phyloP scores from a whole-genome alignment of 2,888 invertebrate genomes.

The Drosophila bunnanda region DNA sequence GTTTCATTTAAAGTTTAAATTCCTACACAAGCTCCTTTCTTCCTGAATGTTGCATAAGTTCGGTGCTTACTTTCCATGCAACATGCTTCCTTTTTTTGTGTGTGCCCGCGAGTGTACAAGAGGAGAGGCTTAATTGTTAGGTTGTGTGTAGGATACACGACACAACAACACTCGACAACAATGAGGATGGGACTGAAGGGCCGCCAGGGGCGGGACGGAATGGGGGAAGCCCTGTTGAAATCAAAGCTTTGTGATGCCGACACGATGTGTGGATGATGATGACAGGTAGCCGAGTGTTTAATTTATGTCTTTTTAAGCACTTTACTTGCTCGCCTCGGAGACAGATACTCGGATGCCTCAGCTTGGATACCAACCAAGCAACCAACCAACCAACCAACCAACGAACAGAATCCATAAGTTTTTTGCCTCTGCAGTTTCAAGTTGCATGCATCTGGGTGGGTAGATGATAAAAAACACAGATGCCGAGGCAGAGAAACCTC shows the following conservation, averaged over 20 bases:
- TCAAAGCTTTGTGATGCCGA: slow-evolving; percentile 78
- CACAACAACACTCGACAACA: slow-evolving; percentile 60
- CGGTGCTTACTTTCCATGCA: slow-evolving; percentile 60
- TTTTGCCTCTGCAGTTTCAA: slow-evolving; percentile 34
- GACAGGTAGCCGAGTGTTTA: slow-evolving; percentile 79
- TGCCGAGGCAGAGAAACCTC: slow-evolving; percentile 13
- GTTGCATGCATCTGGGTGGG: slow-evolving; percentile 37
- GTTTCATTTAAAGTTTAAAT: not conserved
- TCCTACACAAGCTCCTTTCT: not conserved
- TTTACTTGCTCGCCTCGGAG: slow-evolving; percentile 52
- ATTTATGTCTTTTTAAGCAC: slow-evolving; percentile 80
- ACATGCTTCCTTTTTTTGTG: slow-evolving; percentile 34
- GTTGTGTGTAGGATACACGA: slow-evolving; percentile 71
- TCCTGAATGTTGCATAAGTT: slow-evolving; percentile 50
- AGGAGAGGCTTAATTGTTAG: slow-evolving; percentile 79
- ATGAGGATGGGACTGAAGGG: slow-evolving; percentile 43
- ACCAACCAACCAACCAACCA: slow-evolving; percentile 14
- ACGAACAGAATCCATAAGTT: slow-evolving; percentile 42
- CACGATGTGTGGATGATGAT: slow-evolving; percentile 69
- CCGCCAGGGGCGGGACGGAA: not conserved
- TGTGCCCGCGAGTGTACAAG: slow-evolving; percentile 58
- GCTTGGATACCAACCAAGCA: slow-evolving; percentile 9
- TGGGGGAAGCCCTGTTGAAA: slow-evolving; percentile 68
- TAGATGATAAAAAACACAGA: slow-evolving; percentile 22
- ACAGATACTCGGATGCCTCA: slow-evolving; percentile 30